Conservation (phyloP, 2,888 invertebrate species). For the Smittia aterrima region DNA sequence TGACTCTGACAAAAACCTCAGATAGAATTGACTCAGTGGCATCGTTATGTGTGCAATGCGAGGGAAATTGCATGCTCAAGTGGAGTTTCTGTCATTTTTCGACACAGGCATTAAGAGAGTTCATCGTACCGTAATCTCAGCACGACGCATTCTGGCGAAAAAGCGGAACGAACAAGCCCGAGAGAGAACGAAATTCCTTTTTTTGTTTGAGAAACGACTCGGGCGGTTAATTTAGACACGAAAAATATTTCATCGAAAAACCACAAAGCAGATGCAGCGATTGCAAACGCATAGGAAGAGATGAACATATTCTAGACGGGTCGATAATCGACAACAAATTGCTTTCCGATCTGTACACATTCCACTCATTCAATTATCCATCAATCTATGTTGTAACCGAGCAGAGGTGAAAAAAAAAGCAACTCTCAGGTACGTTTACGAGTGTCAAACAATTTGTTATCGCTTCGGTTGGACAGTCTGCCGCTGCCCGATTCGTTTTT, state of each 20-base stretch:
- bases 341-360: too few species aligned
- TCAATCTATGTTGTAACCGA: background rate
- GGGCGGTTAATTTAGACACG: background rate
- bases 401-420: background rate
- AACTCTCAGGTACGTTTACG: slow-evolving; percentile 8
- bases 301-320: too few species aligned
- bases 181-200: background rate
- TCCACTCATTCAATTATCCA: too few species aligned
- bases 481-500: background rate
- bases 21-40: too few species aligned
- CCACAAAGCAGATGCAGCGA: background rate
- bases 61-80: slow-evolving; percentile 26
- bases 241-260: background rate
- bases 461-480: background rate
- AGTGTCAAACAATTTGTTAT: slow-evolving; percentile 24
- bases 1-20: too few species aligned
- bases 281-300: too few species aligned
- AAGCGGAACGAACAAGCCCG: background rate
- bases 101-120: background rate
- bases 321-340: too few species aligned
- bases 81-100: background rate
- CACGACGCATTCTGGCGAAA: background rate
- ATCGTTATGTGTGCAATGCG: too few species aligned
- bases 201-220: slow-evolving; percentile 14
- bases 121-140: slow-evolving; percentile 3